Base-by-base conservation (phyloP, 1,140 invertebrate genomes). In the Atta cephalotes region DNA sequence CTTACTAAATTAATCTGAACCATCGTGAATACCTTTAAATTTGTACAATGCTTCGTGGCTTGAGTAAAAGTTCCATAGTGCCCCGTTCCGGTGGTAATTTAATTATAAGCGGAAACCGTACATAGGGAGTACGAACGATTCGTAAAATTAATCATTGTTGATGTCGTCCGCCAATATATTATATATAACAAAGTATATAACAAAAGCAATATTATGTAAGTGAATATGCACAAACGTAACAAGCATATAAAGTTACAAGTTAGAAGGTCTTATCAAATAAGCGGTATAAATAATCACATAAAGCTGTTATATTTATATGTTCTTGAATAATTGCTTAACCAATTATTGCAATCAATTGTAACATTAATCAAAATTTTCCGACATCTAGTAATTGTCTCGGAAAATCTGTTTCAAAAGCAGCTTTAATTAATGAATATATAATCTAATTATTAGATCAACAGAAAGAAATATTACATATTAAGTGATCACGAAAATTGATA, bases 1-100 rank as follows among this genome's bases (percentile, higher is more conserved):
- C 14, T 21, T 35, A 31, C 6, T 35, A 71, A 81, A 28, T 51
- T 56, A 81, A 81, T 72, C 66, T 28, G 66, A 35, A 35, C 66
- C 49, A 72, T n/a, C 39, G 66, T 45, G 76, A 65, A 79, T 79
- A 65, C 31, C 65, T 81, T 71, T 81, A 21, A 18, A 71, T 81
- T 81, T 45, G 28, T 16, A 58, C 66, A 49, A 71, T 51, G 65
- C 4, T 70, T 58, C 79, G 66, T 58, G 51, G 21, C 31, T 71
- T 58, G n/a, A 71, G 51, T 45, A 81, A 81, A 71, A 81, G 66
- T 72, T 81, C 28, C 35, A 5, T 35, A 81, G 35, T 81, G 18
- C 39, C 51, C 51, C 65, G n/a, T 70, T 4, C 31, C 51, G 14
- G 10, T 28, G n/a, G 31, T 58, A 81, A 81, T 81, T 81, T 72